Conservation (phyloP, 1,140 invertebrate species). For the Bombus superbus region DNA sequence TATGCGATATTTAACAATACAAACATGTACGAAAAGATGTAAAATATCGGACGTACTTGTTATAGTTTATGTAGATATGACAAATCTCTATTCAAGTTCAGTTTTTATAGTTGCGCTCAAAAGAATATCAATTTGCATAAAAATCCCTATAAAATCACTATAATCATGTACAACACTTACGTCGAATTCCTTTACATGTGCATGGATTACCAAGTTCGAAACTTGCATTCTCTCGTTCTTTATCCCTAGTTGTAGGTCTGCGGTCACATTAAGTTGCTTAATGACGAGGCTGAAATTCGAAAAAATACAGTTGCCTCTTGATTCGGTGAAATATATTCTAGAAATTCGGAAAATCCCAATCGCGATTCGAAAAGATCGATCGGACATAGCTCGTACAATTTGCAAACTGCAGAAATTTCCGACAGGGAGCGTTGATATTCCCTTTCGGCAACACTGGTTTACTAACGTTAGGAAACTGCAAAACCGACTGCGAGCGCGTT, state of each 20-base stretch:
- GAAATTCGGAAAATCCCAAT: not conserved
- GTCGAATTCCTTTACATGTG: constrained; percentile 21
- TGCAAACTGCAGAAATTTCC: not conserved
- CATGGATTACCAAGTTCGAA: not conserved
- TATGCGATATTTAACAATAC: no score
- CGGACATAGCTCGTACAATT: no score
- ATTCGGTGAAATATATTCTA: no score
- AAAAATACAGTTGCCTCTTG: not conserved
- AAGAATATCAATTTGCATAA: no score
- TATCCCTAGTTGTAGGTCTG: not conserved
- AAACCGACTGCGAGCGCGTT: not conserved
- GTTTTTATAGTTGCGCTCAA: no score
- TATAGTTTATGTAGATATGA: no score
- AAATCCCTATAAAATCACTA: no score
- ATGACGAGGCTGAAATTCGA: constrained; percentile 29
- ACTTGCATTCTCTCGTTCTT: not conserved
- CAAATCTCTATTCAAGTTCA: no score
- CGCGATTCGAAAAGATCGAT: no score
- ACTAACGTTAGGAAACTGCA: not conserved
- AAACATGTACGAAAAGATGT: no score
- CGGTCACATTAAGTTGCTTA: not conserved
- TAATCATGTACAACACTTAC: constrained; percentile 48
- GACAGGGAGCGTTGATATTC: not conserved
- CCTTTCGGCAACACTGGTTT: not conserved
- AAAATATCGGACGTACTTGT: no score